Conservation (phyloP, 1,140 invertebrate genomes). For the Lordiphosa stackelbergi region DNA sequence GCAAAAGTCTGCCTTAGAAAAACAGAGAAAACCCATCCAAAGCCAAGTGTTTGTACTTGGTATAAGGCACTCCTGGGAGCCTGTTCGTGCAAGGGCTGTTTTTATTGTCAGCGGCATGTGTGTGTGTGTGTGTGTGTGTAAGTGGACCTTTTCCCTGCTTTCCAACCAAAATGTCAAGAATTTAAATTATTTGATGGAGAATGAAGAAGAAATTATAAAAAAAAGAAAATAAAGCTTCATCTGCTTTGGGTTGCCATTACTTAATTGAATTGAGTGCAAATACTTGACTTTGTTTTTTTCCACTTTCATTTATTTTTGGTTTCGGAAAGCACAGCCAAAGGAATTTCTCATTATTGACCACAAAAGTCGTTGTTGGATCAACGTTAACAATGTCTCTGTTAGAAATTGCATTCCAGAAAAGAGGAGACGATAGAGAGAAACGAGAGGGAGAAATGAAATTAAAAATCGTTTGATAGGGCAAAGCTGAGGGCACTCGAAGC, state of each 20-base stretch:
- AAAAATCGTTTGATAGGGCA: constrained; percentile 63
- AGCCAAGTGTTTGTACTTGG: constrained; percentile 39
- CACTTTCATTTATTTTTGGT: constrained; percentile 13
- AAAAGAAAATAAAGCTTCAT: constrained; percentile 27
- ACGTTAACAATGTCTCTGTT: constrained; percentile 57
- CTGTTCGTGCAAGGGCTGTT: constrained; percentile 40
- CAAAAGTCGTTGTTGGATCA: constrained; percentile 54
- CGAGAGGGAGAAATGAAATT: constrained; percentile 50
- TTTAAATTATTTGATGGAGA: constrained; percentile 59
- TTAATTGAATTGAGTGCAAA: constrained; percentile 71
- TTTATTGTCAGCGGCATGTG: constrained; percentile 45
- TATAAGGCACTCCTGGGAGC: constrained; percentile 35
- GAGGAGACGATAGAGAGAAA: constrained; percentile 1
- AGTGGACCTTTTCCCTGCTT: neutral
- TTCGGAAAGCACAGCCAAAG: constrained; percentile 53
- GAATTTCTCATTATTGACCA: constrained; percentile 75
- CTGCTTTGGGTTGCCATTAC: constrained; percentile 44
- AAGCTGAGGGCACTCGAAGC: constrained; percentile 37
- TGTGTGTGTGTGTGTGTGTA: neutral
- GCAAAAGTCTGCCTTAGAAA: constrained; percentile 21
- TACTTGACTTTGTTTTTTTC: constrained; percentile 57
- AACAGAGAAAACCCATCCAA: constrained; percentile 19
- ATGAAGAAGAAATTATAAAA: constrained; percentile 15
- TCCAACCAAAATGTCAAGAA: constrained; percentile 48
- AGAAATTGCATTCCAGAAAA: constrained; percentile 32